Evolutionary conservation across 1,140 invertebrate genomes (phyloP).

Genomic region (Lysiphlebus fabarum): DNA sequence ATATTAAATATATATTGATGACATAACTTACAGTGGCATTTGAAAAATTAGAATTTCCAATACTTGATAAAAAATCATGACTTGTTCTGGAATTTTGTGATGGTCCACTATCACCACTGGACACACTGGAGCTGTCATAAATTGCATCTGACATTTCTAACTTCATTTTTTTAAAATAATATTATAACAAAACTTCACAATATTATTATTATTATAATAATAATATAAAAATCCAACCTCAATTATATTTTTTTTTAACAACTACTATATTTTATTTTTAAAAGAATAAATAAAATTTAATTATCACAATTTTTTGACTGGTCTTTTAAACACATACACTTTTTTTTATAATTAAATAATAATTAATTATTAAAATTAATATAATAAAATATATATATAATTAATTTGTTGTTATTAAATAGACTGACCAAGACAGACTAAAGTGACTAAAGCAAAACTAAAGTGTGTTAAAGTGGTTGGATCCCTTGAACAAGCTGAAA

Average conservation of each 20-base stretch:
- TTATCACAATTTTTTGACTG: no score
- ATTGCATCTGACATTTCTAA: conserved; percentile 44
- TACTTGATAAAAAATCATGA: conserved; percentile 51
- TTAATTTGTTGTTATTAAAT: not conserved
- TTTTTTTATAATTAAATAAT: not conserved
- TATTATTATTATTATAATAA: not conserved
- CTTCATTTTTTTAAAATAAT: conserved; percentile 38
- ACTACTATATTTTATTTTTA: no score
- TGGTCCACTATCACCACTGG: conserved; percentile 46
- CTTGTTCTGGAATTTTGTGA: conserved; percentile 51
- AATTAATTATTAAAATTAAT: not conserved
- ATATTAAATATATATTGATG: not conserved
- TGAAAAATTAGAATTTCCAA: conserved; percentile 33
- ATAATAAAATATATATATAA: conserved; percentile 1
- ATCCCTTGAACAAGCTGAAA: not conserved
- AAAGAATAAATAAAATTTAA: no score
- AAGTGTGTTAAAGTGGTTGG: no score
- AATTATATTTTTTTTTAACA: no score
- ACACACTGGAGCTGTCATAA: conserved; percentile 51
- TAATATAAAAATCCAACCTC: not conserved
- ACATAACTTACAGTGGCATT: conserved; percentile 43
- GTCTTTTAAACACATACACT: no score
- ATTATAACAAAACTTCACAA: conserved; percentile 9
- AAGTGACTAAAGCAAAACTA: no score
- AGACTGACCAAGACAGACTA: no score